These are phyloP conservation scores for Chrysodeixis includens DNA, from an alignment of 2,888 invertebrate species.

Conservation along the genomic window DNA sequence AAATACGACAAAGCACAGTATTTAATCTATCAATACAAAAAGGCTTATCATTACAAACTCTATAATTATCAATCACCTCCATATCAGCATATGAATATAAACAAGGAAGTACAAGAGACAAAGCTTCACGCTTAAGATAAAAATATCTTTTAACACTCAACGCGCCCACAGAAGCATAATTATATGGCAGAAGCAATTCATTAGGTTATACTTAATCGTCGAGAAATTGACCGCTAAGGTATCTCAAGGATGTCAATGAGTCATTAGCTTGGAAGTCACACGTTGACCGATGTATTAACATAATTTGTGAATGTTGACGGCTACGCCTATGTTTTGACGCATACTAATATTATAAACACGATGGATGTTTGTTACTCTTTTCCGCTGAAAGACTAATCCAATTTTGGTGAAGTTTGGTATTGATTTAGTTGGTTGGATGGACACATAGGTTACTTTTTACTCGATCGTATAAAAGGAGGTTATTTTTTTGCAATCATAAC, in stretches of 20 bases:
- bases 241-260: conserved; percentile 66
- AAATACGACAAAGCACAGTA: too few relatives aligned
- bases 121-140: conserved; percentile 1
- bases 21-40: too few relatives aligned
- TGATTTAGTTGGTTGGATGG: too few relatives aligned
- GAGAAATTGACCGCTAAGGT: conserved; percentile 66
- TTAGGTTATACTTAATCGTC: conserved; percentile 32
- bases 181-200: conserved; percentile 18
- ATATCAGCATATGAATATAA: neutral
- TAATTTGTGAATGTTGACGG: conserved; percentile 41
- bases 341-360: too few relatives aligned
- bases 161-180: neutral
- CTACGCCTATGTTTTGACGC: conserved; percentile 15
- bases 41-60: neutral
- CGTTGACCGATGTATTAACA: conserved; percentile 43
- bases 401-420: too few relatives aligned
- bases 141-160: neutral
- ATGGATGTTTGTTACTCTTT: too few relatives aligned
- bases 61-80: neutral
- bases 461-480: too few relatives aligned
- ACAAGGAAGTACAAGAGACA: conserved; percentile 2
- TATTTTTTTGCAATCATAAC: too few relatives aligned
- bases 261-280: conserved; percentile 50
- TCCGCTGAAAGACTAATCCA: too few relatives aligned
- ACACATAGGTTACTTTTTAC: too few relatives aligned